Evolutionary conservation across 2,113 vertebrate species (phyloP), one percentile per base, ranked within the genome.

Genomic region (Pedionomus torquatus): DNA sequence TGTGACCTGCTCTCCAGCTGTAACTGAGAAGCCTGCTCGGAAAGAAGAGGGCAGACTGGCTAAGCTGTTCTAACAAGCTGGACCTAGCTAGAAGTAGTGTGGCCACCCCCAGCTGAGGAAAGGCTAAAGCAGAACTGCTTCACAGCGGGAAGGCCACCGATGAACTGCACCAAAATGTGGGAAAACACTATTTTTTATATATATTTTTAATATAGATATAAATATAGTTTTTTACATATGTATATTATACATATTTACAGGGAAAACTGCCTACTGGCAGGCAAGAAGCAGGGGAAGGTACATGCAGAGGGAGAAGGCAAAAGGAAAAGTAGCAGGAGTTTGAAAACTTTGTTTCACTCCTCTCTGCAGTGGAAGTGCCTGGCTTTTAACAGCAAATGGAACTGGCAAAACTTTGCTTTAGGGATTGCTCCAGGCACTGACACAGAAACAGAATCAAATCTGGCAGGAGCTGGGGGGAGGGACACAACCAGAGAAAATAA

Each of bases 401-500:
- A 84, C 35, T 65, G 87, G 65, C 55, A 90, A 94, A 87, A 94
- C 71, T 69, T 85, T 86, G 91, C 84, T 88, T 61, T 13, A 93
- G 80, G 71, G 72, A 87, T 84, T 91, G 64, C 82, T 72, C 86
- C 54, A 92, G 71, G 84, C 96, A 60, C 46, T 77, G 58, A 89
- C 94, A 92, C 19, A 89, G 79, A 90, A 87, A 90, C 23, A 83
- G 63, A 91, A 95, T 89, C 31, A 93, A 61, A 81, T 44, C 79
- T 74, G 87, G 31, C 83, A 95, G 83, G 46, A 83, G 61, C 46
- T 60, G 54, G 51, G 39, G 78, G 83, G n/a, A 83, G 94, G 74
- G 85, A 88, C 64, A 69, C 7, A 68, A 41, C 8, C 7, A 63
- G 48, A 85, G 78, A 88, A 89, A 89, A 58, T 52, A 64, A 54